phyloP scores from a whole-genome alignment of 2,888 invertebrate species.

The Sisyra nigra region DNA sequence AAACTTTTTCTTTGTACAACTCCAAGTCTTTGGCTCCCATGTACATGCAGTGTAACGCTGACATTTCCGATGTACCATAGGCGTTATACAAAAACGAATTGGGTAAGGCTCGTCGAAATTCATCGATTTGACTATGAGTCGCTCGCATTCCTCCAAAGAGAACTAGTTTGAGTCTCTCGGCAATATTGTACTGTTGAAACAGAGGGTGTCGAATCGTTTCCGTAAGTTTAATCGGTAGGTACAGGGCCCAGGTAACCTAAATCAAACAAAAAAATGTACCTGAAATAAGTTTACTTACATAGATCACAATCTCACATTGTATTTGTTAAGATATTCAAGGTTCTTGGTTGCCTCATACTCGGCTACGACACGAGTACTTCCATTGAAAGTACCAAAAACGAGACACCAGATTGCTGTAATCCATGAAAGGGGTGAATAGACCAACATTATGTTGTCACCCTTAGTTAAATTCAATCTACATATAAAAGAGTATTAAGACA shows the following conservation, averaged over 20 bases:
- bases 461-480: neutral
- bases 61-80: neutral
- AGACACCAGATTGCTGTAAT: neutral
- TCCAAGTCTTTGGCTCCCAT: neutral
- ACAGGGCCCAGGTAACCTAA: neutral
- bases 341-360: neutral
- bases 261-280: neutral
- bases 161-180: neutral
- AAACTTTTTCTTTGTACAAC: neutral
- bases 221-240: neutral
- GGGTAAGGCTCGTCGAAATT: neutral
- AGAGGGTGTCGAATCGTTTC: neutral
- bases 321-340: neutral
- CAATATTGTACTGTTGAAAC: neutral
- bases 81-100: neutral
- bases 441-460: neutral
- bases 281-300: neutral
- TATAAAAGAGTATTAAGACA: too few relatives aligned
- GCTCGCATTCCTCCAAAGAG: neutral
- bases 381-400: neutral
- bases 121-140: neutral
- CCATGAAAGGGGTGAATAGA: slow-evolving; percentile 1
- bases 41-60: neutral
- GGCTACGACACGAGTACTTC: neutral
- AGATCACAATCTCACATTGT: neutral